Evolutionary conservation across 2,113 vertebrate species (phyloP).

Genomic region (Paradoxurus hermaphroditus): DNA sequence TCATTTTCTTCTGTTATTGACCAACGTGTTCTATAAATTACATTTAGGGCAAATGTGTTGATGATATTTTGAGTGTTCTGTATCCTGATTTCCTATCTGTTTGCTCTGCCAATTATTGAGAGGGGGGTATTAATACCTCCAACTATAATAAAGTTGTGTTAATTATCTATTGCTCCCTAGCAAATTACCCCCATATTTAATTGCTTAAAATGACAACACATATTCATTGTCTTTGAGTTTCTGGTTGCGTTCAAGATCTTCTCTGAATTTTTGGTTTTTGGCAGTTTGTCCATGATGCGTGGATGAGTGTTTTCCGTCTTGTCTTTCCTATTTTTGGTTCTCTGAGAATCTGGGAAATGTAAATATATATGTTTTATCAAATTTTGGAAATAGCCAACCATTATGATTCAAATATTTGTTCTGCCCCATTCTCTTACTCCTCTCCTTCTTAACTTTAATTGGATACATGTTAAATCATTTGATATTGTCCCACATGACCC

Average conservation of each 20-base stretch:
- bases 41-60: not conserved
- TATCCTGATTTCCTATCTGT: not conserved
- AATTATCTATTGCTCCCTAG: not conserved
- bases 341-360: not conserved
- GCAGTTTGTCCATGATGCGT: not conserved
- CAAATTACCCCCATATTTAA: not conserved
- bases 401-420: not conserved
- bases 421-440: not conserved
- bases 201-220: not conserved
- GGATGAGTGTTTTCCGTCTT: not conserved
- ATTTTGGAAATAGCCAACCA: not conserved
- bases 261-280: not conserved
- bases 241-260: not conserved
- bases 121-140: not conserved
- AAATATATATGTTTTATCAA: not conserved
- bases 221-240: not conserved
- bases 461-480: not conserved
- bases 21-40: not conserved
- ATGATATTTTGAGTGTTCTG: not conserved
- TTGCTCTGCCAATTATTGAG: not conserved
- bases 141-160: not conserved
- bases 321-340: not conserved
- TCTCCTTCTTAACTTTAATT: not conserved
- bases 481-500: not conserved
- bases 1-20: not conserved